Evolutionary conservation across 2,888 invertebrate species (phyloP), one percentile per base, ranked within the genome.

Genomic region (Erebia epiphron): DNA sequence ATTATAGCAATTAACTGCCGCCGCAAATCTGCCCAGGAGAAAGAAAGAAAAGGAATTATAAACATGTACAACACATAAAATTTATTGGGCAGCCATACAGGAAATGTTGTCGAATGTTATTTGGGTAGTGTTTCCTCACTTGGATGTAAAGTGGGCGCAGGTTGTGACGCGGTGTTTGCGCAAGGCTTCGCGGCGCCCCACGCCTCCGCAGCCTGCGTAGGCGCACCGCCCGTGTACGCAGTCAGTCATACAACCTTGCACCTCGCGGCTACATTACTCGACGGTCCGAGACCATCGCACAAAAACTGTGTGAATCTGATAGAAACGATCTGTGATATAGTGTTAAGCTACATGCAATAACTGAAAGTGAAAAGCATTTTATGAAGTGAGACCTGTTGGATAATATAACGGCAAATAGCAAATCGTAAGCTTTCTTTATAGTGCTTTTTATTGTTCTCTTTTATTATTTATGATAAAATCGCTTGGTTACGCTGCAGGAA

Each of bases 291-390:
- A 78, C 80, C 70, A 74, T 71, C 76, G 75, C 76, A 79, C 76
- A 75, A 79, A 75, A 82, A 83, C 79, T 83, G 87, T 91, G 90
- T 86, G 85, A 86, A 86, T 80, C 82, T 86, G 81, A 85, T 84
- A 82, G 82, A 86, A 89, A 87, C 86, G 83, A 88, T 88, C 82
- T 91, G 91, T 92, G 90, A 91, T 91, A 89, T 90, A 92, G 88
- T 90, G 84, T 86, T 92, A 91, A 90, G 89, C 89, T 88, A 81
- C 85, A 82, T 82, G 78, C 73, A 67, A 74, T 73, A 69, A 71
- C 67, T 74, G 73, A 75, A 81, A 83, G 78, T 83, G 79, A 67
- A 68, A 66, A 54, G 21, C 58, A 49, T 35, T 62, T 57, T 63
- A 62, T 57, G 63, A 70, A 71, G 66, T 72, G 61, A 67, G 68